Evolutionary conservation across 2,797 vertebrate genomes (phyloP), one percentile per base, ranked within the genome.

Genomic region (Typhlichthys subterraneus): DNA sequence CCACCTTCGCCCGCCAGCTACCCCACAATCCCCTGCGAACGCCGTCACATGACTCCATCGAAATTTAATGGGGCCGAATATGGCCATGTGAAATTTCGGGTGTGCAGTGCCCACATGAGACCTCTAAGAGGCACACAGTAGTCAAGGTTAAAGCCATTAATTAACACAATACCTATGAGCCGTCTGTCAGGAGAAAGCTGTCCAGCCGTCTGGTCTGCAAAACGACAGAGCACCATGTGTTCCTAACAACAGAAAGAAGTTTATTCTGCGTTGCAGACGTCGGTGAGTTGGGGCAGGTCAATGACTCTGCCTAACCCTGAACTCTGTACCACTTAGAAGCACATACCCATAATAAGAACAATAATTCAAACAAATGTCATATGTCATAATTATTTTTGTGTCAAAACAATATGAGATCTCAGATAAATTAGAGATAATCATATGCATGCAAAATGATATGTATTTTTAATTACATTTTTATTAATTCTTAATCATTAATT

Each of bases 141-240:
- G 23, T 45, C 46, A 1, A 12, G 9, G 12, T 45, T 4, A 1
- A 19, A 49, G 64, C 12, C 31, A 45, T 33, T 9, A 31, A 15
- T 33, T 9, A 38, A 15, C 59, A 51, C 8, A 1, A 54, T 93
- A 99, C 98, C 97, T 72, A 95, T 92, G 63, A 92, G 89, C 58
- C 93, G 91, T 49, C 96, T 91, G 33, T 97, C 96, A 10, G 90
- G 85, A 29, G 95, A 94, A 60, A 99, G 93, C 90, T 96, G 95
- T 69, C 90, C 89, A 53, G 94, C 96, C 47, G 98, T 99, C 89
- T 99, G 98, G 88, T 99, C 98, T 1, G 97, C 97, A 73, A 99
- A 99, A 74, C 98, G 93, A 87, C 97, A 99, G 38, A 99, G 92
- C 56, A 97, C 89, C 98, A 99, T 99, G 88, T 99, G 97, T 76